Evolutionary conservation across 2,888 invertebrate genomes (phyloP).

Genomic region (Nomada goodeniana): DNA sequence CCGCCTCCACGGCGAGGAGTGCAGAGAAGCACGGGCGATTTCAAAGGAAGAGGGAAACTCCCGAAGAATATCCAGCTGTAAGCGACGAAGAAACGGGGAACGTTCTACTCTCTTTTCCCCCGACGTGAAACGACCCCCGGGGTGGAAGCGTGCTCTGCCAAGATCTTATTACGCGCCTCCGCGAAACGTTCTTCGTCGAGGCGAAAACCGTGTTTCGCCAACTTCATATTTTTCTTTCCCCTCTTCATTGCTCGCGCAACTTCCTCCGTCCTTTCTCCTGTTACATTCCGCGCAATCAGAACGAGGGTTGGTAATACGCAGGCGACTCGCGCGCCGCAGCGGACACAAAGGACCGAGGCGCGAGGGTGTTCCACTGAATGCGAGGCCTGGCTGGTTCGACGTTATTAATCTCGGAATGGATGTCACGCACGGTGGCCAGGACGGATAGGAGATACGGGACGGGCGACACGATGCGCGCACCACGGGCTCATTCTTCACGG

Average conservation of each 20-base stretch:
- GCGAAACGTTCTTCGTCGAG: conserved; percentile 76
- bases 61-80: background rate
- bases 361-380: conserved; percentile 3
- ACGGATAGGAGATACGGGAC: conserved; percentile 56
- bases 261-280: conserved; percentile 21
- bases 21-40: background rate
- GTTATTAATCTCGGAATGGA: conserved; percentile 69
- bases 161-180: conserved; percentile 74
- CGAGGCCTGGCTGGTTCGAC: conserved; percentile 45
- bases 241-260: background rate
- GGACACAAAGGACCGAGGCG: conserved; percentile 1
- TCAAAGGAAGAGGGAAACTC: background rate
- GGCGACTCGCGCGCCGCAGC: conserved; percentile 21
- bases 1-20: background rate
- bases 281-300: conserved; percentile 9
- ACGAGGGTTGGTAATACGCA: background rate
- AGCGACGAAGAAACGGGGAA: conserved; percentile 6
- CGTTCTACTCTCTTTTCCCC: conserved; percentile 23
- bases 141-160: conserved; percentile 23
- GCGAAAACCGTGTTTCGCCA: conserved; percentile 61
- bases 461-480: conserved; percentile 27
- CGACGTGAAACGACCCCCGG: background rate
- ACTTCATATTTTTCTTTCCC: conserved; percentile 53
- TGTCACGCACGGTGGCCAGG: conserved; percentile 58
- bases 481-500: conserved; percentile 71